Base-by-base conservation (phyloP, 1,140 invertebrate genomes). In the Cydia pomonella region DNA sequence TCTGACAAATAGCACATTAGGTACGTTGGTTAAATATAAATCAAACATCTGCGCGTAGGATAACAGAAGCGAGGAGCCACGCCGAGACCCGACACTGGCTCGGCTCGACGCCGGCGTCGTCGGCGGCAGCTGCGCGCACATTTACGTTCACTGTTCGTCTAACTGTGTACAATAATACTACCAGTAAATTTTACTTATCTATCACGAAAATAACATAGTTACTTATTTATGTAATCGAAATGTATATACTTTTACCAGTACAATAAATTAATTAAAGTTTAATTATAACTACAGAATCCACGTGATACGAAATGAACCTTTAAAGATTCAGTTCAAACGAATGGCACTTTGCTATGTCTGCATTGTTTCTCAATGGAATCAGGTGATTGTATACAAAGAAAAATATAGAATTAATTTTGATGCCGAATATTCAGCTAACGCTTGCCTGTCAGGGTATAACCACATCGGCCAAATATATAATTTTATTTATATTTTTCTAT, bases 401-500 rank as follows among this genome's bases (percentile, higher is more conserved):
- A 85, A 86, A 89, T 79, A 87, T 83, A 90, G 73, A 88, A 87
- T 87, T 77, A 92, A 91, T 92, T 92, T 92, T 87, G 91, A 91
- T 78, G 86, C 89, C 91, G 84, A 92, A 92, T 85, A 89, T 79
- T 85, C 83, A 86, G 82, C 87, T 88, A 91, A 89, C 84, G 85
- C 91, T 92, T 92, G 89, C 91, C 89, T 89, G 82, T 88, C 91
- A 92, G 91, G 91, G 91, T 92, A 92, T 88, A 83, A 91, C 91
- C 89, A 92, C 84, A 86, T 84, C 89, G 86, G 88, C 88, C 91
- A 84, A 92, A 92, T 92, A 92, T 90, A 92, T 91, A 90, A 90
- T 89, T 87, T 89, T 90, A 88, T 88, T 87, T 92, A 92, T 91
- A 90, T 88, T 91, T 92, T 88, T 84, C 86, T 86, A 92, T 89